Conservation (phyloP, 2,888 invertebrate genomes). For the Leptopilina myrica region DNA sequence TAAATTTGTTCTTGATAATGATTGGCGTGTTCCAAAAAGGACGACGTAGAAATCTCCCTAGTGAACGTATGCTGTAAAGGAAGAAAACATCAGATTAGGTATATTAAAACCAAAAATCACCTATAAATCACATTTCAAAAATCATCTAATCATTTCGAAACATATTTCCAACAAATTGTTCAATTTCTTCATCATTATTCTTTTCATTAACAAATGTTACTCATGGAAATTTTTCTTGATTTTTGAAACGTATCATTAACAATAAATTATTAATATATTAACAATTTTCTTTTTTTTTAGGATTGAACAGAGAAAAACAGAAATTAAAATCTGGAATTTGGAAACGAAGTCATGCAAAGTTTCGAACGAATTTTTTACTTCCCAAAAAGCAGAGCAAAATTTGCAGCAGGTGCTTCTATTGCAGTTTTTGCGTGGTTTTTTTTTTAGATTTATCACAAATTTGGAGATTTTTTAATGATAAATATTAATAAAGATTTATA, state of each 20-base stretch:
- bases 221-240: background rate
- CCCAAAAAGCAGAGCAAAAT: conserved; percentile 10
- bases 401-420: conserved; percentile 6
- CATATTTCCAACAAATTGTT: background rate
- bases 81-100: conserved; percentile 45
- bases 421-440: background rate
- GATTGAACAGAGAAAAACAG: background rate
- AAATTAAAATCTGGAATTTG: conserved; percentile 11
- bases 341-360: conserved; percentile 22
- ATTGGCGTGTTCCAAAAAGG: conserved; percentile 64
- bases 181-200: too few relatives aligned
- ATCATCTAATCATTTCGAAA: background rate
- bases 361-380: background rate
- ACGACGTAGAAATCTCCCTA: conserved; percentile 67
- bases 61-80: conserved; percentile 72
- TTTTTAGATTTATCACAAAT: background rate
- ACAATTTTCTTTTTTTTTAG: background rate
- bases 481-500: background rate
- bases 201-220: background rate
- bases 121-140: conserved; percentile 8
- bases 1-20: conserved; percentile 58
- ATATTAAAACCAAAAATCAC: too few relatives aligned
- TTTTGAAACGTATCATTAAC: background rate
- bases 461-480: background rate
- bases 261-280: conserved; percentile 2